These are phyloP conservation scores for Medauroidea extradentata DNA, from an alignment of 1,140 invertebrate genomes.

Conservation along the genomic window DNA sequence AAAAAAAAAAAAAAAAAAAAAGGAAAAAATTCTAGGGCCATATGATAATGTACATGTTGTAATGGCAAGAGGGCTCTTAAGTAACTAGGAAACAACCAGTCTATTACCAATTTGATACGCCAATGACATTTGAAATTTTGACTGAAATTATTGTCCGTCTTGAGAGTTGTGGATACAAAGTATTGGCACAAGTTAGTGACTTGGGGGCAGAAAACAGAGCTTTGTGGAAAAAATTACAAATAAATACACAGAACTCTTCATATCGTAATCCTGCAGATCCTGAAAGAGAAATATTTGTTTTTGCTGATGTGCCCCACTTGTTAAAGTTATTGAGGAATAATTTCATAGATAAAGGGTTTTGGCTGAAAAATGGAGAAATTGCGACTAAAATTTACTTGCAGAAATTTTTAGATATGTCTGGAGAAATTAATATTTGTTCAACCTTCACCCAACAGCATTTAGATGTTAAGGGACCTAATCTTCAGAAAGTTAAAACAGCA, in stretches of 20 bases:
- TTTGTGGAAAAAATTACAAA: slow-evolving; percentile 6
- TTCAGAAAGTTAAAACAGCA: slow-evolving; percentile 13
- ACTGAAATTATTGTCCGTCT: slow-evolving; percentile 15
- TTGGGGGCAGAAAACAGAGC: slow-evolving; percentile 11
- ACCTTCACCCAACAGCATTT: too few relatives aligned
- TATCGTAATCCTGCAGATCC: slow-evolving; percentile 8
- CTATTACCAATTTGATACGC: slow-evolving; percentile 30
- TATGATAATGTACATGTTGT: slow-evolving; percentile 16
- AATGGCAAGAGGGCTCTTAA: slow-evolving; percentile 22
- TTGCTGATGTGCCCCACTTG: slow-evolving; percentile 18
- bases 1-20: too few relatives aligned
- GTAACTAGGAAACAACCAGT: slow-evolving; percentile 38
- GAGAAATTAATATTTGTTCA: slow-evolving; percentile 7
- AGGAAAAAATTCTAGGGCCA: slow-evolving; percentile 17
- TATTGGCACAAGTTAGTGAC: slow-evolving; percentile 19
- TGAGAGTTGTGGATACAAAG: slow-evolving; percentile 13
- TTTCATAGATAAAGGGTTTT: slow-evolving; percentile 12
- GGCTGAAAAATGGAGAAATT: not conserved
- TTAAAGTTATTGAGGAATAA: slow-evolving; percentile 14
- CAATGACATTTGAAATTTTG: slow-evolving; percentile 24
- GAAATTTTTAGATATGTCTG: not conserved
- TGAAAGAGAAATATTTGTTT: slow-evolving; percentile 14
- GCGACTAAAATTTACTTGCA: not conserved
- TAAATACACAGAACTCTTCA: not conserved
- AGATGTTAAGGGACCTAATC: too few relatives aligned